Percentiles rank a stretch among this genome's conserved stretches.
These are phyloP conservation scores for Tetramorium parvispinum DNA, from an alignment of 1,140 invertebrate species.

Conservation along the genomic window DNA sequence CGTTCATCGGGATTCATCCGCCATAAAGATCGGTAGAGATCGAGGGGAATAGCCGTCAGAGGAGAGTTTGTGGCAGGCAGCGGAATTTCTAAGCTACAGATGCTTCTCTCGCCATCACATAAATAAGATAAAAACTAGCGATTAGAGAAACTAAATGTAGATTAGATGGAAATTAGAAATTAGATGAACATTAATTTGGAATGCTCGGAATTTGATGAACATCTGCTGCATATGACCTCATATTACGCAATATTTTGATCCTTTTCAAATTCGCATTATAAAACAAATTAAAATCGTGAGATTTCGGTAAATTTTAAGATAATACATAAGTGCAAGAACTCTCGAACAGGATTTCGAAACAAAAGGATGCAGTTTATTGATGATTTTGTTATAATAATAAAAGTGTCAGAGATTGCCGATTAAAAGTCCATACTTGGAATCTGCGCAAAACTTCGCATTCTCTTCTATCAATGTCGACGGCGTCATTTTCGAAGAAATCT, in stretches of 20 bases:
- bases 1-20: constrained; percentile 24
- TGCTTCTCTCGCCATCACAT: no score
- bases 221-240: not conserved
- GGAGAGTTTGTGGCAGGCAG: not conserved
- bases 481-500: constrained; percentile 45
- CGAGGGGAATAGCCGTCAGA: not conserved
- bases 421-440: not conserved
- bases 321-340: not conserved
- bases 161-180: not conserved
- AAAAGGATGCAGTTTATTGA: not conserved
- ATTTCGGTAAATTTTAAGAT: not conserved
- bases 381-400: not conserved
- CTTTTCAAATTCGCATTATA: not conserved
- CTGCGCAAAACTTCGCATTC: not conserved
- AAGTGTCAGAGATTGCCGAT: not conserved
- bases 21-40: not conserved
- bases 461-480: not conserved
- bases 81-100: not conserved
- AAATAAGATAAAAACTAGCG: not conserved
- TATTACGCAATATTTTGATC: not conserved
- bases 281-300: not conserved
- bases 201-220: not conserved
- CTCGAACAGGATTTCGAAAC: not conserved
- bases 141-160: constrained; percentile 1
- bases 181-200: not conserved